phyloP scores from a whole-genome alignment of 1,140 invertebrate species.

The Neodiprion lecontei region DNA sequence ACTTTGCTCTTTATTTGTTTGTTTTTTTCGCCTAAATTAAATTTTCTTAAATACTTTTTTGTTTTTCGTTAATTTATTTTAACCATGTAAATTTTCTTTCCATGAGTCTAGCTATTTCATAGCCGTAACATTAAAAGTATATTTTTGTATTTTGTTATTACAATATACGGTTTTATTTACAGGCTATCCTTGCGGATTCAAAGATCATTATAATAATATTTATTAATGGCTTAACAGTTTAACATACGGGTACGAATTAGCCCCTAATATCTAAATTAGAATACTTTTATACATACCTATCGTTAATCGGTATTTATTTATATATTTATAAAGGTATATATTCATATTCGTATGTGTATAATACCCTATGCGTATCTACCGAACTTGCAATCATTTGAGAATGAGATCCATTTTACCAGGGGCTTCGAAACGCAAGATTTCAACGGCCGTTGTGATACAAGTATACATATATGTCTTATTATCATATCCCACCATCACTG shows the following conservation, averaged over 20 bases:
- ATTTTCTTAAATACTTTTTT: conserved; percentile 47
- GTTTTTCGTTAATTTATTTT: conserved; percentile 40
- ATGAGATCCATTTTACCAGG: too few species aligned
- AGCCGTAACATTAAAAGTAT: conserved; percentile 50
- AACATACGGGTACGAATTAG: not conserved
- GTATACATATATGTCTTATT: too few species aligned
- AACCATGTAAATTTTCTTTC: conserved; percentile 56
- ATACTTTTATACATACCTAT: not conserved
- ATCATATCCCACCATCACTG: too few species aligned
- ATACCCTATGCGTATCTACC: not conserved
- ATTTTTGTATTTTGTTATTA: conserved; percentile 32
- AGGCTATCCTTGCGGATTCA: conserved; percentile 43
- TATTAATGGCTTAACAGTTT: conserved; percentile 3
- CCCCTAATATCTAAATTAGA: not conserved
- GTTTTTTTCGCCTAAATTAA: conserved; percentile 36
- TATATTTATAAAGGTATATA: conserved; percentile 6
- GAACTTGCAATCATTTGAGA: too few species aligned
- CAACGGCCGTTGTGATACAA: too few species aligned
- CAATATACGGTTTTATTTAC: conserved; percentile 44
- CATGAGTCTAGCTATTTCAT: conserved; percentile 56
- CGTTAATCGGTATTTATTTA: not conserved
- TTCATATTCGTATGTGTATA: not conserved
- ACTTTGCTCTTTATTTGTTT: conserved; percentile 45
- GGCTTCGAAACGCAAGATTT: too few species aligned
- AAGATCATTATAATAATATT: not conserved